Evolutionary conservation across 2,113 vertebrate species (phyloP).

Genomic region (Nothoprocta perdicaria): DNA sequence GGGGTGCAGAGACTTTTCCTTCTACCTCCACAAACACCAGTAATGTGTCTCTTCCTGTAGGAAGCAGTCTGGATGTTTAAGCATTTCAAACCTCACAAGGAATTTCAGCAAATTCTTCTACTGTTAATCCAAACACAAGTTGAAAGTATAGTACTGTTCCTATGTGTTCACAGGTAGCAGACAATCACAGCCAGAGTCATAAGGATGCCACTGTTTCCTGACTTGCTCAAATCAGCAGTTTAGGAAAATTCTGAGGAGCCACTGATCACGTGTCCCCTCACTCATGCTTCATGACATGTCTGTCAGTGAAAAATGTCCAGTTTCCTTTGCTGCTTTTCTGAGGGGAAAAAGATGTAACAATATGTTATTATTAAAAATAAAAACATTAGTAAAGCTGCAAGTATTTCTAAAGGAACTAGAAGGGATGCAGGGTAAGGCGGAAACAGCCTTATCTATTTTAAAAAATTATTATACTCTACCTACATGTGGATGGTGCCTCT

Average conservation of each 20-base stretch:
- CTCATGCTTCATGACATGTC: too few relatives aligned
- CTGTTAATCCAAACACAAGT: neutral
- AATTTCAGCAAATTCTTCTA: neutral
- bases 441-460: neutral
- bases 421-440: too few relatives aligned
- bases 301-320: neutral
- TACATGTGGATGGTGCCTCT: neutral
- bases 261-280: neutral
- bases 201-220: neutral
- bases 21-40: neutral
- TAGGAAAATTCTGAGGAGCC: neutral
- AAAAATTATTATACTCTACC: neutral
- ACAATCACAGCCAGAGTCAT: neutral
- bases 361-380: neutral
- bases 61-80: neutral
- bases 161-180: neutral
- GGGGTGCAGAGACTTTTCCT: neutral
- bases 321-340: neutral
- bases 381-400: too few relatives aligned
- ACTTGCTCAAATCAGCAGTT: neutral
- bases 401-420: neutral
- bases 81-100: neutral
- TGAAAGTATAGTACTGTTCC: neutral
- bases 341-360: neutral
- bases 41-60: neutral